Evolutionary conservation across 2,113 vertebrate species (phyloP), one percentile per base, ranked within the genome.

Genomic region (Cathartes aura): DNA sequence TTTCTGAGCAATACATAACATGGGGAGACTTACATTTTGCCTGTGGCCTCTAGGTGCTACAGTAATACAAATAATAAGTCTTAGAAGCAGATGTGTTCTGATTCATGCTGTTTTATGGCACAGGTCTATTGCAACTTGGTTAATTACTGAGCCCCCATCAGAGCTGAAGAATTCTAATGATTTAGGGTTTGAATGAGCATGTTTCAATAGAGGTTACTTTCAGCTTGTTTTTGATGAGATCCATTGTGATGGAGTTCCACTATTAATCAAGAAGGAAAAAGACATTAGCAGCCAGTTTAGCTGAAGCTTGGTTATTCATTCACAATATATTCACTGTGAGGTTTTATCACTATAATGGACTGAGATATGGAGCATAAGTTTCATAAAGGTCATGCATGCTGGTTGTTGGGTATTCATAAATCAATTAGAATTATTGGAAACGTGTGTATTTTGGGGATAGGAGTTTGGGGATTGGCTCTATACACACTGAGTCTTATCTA

Each of bases 201-300:
- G 26, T 91, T 95, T 96, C 87, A 91, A 79, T 6, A 62, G 32
- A 91, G 86, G 93, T 97, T 96, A 63, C 66, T 91, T 96, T 82
- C 82, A 94, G 58, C 82, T 96, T 94, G 59, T 89, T 97, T 96
- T 96, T 93, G 38, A 47, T 89, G 85, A 97, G 90, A 91, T 82
- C 90, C 92, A 70, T 97, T 97, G 97, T 97, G 78, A 79, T 76
- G 64, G 70, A 95, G 67, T 78, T 75, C 63, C 70, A 79, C 90
- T 95, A 86, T 87, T 97, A 97, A 98, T 97, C 95, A 96, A 92
- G 82, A 94, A 95, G 82, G 45, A 76, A 89, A 90, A 84, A 83
- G 83, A 94, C 71, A 84, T 96, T 89, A 63, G 53, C 79, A 93
- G 81, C 42, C 59, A 81, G 42, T 91, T 86, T 82, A 96, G 56